Evolutionary conservation across 37 sponge, comb jelly and placozoan genomes (phyloP), one percentile per base, ranked within the genome.

Genomic region (Mnemiopsis leidyi): DNA sequence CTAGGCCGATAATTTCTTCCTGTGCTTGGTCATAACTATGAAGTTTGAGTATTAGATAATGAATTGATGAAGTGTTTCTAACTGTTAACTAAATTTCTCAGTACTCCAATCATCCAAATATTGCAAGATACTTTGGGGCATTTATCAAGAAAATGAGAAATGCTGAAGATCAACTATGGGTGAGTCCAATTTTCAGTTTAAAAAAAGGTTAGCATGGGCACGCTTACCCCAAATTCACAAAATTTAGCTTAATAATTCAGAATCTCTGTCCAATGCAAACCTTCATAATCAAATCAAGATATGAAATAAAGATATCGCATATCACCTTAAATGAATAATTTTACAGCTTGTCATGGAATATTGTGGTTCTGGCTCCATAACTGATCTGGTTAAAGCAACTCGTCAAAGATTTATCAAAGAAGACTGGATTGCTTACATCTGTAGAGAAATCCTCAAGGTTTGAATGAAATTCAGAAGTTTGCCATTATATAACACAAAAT

Each of bases 61-160:
- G n/a, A n/a, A n/a, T n/a, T n/a, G n/a, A n/a, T n/a, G n/a, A n/a
- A n/a, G n/a, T n/a, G n/a, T n/a, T n/a, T n/a, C n/a, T n/a, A n/a
- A n/a, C n/a, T n/a, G n/a, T n/a, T n/a, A n/a, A n/a, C n/a, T n/a
- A n/a, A n/a, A n/a, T 88, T 48, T 21, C 40, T 16, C 93, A 96
- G 97, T 95, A 95, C 69, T 98, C 99, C 0, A 95, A 97, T 79
- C 99, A 98, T 28, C 93, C 94, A 34, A 97, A 97, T 93, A 97
- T 98, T 76, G 99, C 99, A 25, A 98, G 97, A 9, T 98, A 98
- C 69, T 98, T 97, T 68, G 99, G 99, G 29, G 99, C 97, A 0
- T 98, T 98, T 76, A 95, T 98, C 38, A 82, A 93, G 94, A 97
- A 98, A 18, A 71, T n/a, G 25, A 71, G 73, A 23, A 71, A 7